phyloP scores from a whole-genome alignment of 2,888 invertebrate genomes.

The Drosophila lutescens region DNA sequence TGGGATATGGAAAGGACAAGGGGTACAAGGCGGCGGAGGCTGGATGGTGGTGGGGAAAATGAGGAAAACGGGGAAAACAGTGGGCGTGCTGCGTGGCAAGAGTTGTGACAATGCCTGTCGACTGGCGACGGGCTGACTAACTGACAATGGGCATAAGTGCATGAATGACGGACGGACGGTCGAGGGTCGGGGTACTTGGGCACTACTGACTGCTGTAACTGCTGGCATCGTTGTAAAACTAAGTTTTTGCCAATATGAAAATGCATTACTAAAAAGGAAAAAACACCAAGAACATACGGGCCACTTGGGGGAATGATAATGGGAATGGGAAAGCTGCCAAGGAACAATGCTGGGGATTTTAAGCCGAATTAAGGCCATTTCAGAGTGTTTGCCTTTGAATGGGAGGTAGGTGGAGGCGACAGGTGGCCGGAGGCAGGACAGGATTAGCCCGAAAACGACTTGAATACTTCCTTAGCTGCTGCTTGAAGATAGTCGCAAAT shows the following conservation, averaged over 20 bases:
- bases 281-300: constrained; percentile 28
- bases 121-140: constrained; percentile 76
- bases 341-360: constrained; percentile 74
- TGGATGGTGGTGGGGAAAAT: constrained; percentile 7
- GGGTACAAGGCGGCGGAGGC: constrained; percentile 9
- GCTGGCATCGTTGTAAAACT: constrained; percentile 57
- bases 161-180: constrained; percentile 49
- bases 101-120: constrained; percentile 80
- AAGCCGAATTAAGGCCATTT: constrained; percentile 79
- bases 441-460: constrained; percentile 26
- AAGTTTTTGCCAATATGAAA: constrained; percentile 76
- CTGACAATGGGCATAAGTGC: constrained; percentile 70
- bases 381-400: constrained; percentile 65
- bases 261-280: constrained; percentile 63
- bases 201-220: constrained; percentile 3
- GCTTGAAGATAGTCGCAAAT: constrained; percentile 16
- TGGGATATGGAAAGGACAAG: constrained; percentile 6
- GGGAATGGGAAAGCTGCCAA: constrained; percentile 16
- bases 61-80: constrained; percentile 31
- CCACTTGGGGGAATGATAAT: constrained; percentile 36
- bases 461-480: constrained; percentile 9
- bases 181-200: constrained; percentile 6
- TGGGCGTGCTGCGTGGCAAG: constrained; percentile 65
- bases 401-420: constrained; percentile 49
- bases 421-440: constrained; percentile 52